Evolutionary conservation across 2,797 vertebrate species (phyloP).

Genomic region (Chloroceryle amazona): DNA sequence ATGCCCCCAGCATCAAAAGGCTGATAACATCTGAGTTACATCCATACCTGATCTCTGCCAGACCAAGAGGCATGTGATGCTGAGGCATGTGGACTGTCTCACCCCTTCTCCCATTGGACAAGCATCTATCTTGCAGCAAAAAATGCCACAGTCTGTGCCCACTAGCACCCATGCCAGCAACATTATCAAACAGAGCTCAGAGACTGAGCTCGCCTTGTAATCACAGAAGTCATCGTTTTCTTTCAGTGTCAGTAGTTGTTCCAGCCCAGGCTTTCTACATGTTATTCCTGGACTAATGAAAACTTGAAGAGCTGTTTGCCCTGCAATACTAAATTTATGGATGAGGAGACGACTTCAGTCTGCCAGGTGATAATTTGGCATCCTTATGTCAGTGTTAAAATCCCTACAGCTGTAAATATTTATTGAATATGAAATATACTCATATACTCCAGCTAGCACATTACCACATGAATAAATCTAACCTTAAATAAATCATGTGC

Average conservation of each 20-base stretch:
- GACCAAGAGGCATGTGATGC: not conserved
- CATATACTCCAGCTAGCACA: constrained; percentile 16
- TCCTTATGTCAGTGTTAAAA: constrained; percentile 33
- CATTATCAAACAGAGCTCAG: constrained; percentile 36
- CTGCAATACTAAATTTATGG: constrained; percentile 46
- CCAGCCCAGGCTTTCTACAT: not conserved
- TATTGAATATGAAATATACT: constrained; percentile 27
- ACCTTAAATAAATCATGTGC: constrained; percentile 43
- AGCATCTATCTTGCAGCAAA: not conserved
- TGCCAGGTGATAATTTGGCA: constrained; percentile 71
- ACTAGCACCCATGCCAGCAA: constrained; percentile 28
- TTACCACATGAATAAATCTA: constrained; percentile 41
- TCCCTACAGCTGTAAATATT: constrained; percentile 57
- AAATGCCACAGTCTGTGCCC: constrained; percentile 22
- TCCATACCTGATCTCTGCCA: not conserved
- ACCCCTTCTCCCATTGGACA: constrained; percentile 29
- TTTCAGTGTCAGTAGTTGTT: not conserved
- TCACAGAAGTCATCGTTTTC: not conserved
- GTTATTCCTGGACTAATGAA: not conserved
- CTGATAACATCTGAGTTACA: not conserved
- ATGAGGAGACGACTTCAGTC: constrained; percentile 56
- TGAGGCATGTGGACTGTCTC: not conserved
- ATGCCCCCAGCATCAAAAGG: not conserved
- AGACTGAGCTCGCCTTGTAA: not conserved
- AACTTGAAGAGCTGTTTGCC: constrained; percentile 17